Conservation (phyloP, 2,888 invertebrate genomes). For the Sphinx pinastri region DNA sequence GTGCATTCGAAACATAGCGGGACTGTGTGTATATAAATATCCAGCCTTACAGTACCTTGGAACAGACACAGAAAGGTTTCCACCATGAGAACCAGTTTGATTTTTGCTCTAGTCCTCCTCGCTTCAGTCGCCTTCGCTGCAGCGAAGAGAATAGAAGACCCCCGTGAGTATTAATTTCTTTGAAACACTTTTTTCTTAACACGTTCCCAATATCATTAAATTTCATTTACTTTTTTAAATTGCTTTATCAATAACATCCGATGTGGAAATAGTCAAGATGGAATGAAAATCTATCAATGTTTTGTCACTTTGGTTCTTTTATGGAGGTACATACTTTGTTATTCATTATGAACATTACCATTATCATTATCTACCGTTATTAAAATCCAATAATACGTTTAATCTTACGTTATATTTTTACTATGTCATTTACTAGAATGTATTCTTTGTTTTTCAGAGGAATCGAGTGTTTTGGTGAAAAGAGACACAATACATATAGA, state of each 20-base stretch:
- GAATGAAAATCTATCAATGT: too few relatives aligned
- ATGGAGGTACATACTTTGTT: too few relatives aligned
- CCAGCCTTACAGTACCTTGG: slow-evolving; percentile 41
- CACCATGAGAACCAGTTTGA: slow-evolving; percentile 56
- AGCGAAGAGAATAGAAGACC: slow-evolving; percentile 32
- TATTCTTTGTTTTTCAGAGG: slow-evolving; percentile 36
- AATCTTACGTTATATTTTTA: too few relatives aligned
- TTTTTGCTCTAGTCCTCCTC: slow-evolving; percentile 48
- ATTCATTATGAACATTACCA: too few relatives aligned
- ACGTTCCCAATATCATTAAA: too few relatives aligned
- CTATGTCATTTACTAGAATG: neutral
- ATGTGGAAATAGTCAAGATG: too few relatives aligned
- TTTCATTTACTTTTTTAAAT: too few relatives aligned
- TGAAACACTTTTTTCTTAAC: neutral
- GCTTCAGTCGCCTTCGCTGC: slow-evolving; percentile 38
- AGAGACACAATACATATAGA: slow-evolving; percentile 52
- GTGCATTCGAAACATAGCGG: slow-evolving; percentile 21
- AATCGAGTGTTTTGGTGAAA: slow-evolving; percentile 37
- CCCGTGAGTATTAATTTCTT: slow-evolving; percentile 33
- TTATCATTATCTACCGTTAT: too few relatives aligned
- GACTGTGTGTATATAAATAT: slow-evolving; percentile 56
- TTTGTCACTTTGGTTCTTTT: too few relatives aligned
- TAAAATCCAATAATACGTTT: too few relatives aligned
- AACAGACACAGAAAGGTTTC: slow-evolving; percentile 45
- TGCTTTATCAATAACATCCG: neutral